Evolutionary conservation across 2,888 invertebrate species (phyloP).

Genomic region (Syritta pipiens): DNA sequence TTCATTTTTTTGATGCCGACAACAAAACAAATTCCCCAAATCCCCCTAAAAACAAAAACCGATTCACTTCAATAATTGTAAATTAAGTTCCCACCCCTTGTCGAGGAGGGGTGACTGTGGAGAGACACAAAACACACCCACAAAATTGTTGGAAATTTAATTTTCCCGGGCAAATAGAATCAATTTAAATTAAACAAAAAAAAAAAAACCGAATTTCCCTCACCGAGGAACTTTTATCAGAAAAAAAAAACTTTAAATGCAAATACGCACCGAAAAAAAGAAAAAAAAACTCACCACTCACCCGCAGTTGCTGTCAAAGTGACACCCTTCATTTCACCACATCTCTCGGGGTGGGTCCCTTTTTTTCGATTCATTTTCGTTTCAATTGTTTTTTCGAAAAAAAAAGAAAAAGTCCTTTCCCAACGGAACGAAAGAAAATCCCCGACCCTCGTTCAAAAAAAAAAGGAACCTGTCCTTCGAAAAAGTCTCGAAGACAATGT

Average conservation of each 20-base stretch:
- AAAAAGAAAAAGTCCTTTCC: too few relatives aligned
- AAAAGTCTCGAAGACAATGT: conserved; percentile 22
- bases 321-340: conserved; percentile 12
- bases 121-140: background rate
- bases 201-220: background rate
- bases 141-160: conserved; percentile 23
- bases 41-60: conserved; percentile 33
- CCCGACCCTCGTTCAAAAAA: too few relatives aligned
- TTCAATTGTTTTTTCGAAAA: background rate
- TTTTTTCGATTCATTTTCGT: too few relatives aligned
- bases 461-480: background rate
- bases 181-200: conserved; percentile 29
- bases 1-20: background rate
- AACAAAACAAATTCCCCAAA: conserved; percentile 31
- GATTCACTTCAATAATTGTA: conserved; percentile 45
- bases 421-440: too few relatives aligned
- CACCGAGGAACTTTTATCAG: conserved; percentile 6
- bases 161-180: conserved; percentile 16
- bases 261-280: conserved; percentile 19
- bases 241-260: conserved; percentile 25
- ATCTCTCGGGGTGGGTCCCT: too few relatives aligned
- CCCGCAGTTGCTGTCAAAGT: conserved; percentile 32
- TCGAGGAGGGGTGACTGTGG: background rate
- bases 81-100: conserved; percentile 27
- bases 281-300: too few relatives aligned